Base-by-base conservation (phyloP, 2,888 invertebrate species). In the Odontomyia ornata region DNA sequence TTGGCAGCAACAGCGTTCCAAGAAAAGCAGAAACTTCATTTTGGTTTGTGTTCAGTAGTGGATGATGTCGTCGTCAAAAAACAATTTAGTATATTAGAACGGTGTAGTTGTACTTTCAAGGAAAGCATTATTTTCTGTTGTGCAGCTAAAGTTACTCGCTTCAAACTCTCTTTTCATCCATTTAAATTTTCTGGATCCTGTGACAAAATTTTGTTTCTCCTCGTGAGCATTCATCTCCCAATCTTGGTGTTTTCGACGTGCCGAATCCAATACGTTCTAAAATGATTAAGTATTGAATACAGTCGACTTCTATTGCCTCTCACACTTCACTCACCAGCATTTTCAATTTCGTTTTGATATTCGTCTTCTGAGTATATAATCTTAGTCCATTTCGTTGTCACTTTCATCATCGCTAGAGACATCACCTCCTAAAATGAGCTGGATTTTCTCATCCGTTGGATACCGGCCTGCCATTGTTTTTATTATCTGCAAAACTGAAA, bases 331-430 rank as follows among this genome's bases (percentile, higher is more conserved):
- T 36, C 36, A 5, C 36, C 36, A 9, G 36, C 9, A 36, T 36
- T 36, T 36, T 36, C 36, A 3, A 9, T 36, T 9, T 3, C n/a
- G n/a, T n/a, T n/a, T n/a, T n/a, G 36, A 36, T 36, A 36, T 9
- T 36, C 9, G 36, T 36, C 36, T 36, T 36, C 9, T 9, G 13
- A 52, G 52, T 9, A 15, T 52, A 52, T 52, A 4, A 52, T 52
- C 52, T 3, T 52, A 52, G 52, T 52, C 52, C 52, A 15, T 9
- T 52, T 52, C 52, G 7, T 15, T 52, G 18, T 52, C 52, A 52
- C 52, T 52, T 52, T 52, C 52, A 52, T 52, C 52, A 15, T 52
- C 52, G 13, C 52, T 18, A 52, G 52, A 52, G 52, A 52, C 52
- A 52, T 52, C 15, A 4, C 52, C 52, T 52, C 13, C 52, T 52